These are phyloP conservation scores for Hemitrygon akajei DNA, from an alignment of 2,797 vertebrate species.

Conservation along the genomic window DNA sequence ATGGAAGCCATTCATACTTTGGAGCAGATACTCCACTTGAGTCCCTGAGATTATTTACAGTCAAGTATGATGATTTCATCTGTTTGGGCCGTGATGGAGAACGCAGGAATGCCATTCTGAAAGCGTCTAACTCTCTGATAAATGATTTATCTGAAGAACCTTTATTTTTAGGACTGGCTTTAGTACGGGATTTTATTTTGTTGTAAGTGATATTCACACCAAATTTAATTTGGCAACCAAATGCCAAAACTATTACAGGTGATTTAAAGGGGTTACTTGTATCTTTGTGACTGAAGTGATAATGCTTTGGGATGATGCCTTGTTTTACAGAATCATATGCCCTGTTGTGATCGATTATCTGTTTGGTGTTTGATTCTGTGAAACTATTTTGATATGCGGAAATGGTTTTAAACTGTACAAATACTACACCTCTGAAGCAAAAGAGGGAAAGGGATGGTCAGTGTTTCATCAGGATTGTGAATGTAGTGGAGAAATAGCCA, in stretches of 20 bases:
- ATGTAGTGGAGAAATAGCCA: too few relatives aligned
- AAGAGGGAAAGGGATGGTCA: too few relatives aligned
- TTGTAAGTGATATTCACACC: slow-evolving; percentile 11
- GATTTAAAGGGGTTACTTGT: neutral
- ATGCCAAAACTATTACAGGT: neutral
- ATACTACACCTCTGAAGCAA: neutral
- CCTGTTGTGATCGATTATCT: neutral
- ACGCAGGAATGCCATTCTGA: neutral
- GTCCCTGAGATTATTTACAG: too few relatives aligned
- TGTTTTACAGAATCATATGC: neutral
- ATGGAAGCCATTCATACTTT: neutral
- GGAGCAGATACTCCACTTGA: neutral
- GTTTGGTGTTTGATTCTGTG: neutral
- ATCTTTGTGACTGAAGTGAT: neutral
- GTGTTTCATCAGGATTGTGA: too few relatives aligned
- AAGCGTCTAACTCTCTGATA: neutral
- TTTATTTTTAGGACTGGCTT: neutral
- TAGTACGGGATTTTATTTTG: neutral
- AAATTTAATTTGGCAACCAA: neutral
- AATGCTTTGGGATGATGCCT: neutral
- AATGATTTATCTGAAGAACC: neutral
- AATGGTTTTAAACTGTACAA: neutral
- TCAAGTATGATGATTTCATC: neutral
- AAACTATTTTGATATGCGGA: neutral
- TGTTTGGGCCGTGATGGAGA: neutral